Conservation (phyloP, 2,888 invertebrate genomes). For the Melangyna quadrimaculata region DNA sequence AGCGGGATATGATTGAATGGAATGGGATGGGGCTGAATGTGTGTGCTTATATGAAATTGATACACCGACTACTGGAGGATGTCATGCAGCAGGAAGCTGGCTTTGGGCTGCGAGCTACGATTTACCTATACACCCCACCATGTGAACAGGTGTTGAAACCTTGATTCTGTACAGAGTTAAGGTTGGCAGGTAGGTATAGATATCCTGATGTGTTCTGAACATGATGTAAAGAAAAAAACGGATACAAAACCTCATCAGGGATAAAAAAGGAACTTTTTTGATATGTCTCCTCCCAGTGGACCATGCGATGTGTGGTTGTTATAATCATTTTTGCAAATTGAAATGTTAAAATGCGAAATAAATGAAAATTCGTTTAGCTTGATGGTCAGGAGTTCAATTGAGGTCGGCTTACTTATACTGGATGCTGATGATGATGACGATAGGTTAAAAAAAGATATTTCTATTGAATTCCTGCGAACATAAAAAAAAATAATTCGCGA, state of each 20-base stretch:
- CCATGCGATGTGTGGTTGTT: conserved; percentile 37
- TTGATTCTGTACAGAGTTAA: conserved; percentile 8
- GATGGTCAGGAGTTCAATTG: conserved; percentile 51
- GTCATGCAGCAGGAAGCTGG: conserved; percentile 7
- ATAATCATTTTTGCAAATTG: conserved; percentile 69
- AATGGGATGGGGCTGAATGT: background rate
- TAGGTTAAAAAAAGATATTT: conserved; percentile 9
- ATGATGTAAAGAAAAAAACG: conserved; percentile 10
- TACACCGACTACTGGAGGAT: background rate
- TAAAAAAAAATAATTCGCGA: conserved; percentile 15
- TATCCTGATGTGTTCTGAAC: background rate
- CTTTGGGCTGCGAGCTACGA: background rate
- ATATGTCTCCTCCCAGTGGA: conserved; percentile 49
- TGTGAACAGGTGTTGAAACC: conserved; percentile 66
- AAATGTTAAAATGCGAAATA: conserved; percentile 69
- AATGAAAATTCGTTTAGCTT: conserved; percentile 70
- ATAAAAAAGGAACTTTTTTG: conserved; percentile 1
- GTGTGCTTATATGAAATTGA: conserved; percentile 39
- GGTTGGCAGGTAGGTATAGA: too few relatives aligned
- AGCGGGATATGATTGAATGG: conserved; percentile 6
- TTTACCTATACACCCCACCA: background rate
- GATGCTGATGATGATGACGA: conserved; percentile 22
- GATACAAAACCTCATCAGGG: background rate
- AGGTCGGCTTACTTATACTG: conserved; percentile 22
- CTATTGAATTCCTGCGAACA: conserved; percentile 10